Conservation (phyloP, 2,888 invertebrate species). For the Phengaris alcon region DNA sequence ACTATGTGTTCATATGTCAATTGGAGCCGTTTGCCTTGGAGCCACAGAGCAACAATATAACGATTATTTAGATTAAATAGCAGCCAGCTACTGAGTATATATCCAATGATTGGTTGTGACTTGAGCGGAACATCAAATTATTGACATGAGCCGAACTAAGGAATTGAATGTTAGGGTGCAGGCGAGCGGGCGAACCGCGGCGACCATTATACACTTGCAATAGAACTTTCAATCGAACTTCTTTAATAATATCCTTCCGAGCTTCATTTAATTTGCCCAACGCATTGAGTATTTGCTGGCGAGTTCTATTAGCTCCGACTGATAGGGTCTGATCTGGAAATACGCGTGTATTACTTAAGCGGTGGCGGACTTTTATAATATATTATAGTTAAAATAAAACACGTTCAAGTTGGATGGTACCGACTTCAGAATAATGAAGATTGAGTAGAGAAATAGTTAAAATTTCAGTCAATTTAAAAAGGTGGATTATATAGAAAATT, state of each 20-base stretch:
- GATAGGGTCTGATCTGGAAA: neutral
- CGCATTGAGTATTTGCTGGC: neutral
- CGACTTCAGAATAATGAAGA: no score
- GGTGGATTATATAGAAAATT: no score
- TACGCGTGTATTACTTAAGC: neutral
- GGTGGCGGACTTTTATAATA: no score
- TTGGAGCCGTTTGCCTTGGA: neutral
- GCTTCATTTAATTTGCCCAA: neutral
- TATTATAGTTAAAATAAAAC: no score
- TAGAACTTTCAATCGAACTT: constrained; percentile 17
- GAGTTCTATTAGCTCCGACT: neutral
- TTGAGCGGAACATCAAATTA: neutral
- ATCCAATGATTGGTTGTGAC: constrained; percentile 1
- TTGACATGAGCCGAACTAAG: neutral
- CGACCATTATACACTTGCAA: neutral
- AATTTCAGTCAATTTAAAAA: no score
- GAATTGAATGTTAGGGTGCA: constrained; percentile 12
- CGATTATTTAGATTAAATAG: neutral
- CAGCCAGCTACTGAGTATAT: neutral
- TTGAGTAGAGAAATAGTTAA: no score
- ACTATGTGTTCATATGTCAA: no score
- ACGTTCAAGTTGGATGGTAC: no score
- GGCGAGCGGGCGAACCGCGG: neutral
- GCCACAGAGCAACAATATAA: neutral
- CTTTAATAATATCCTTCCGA: constrained; percentile 14